Evolutionary conservation across 2,888 invertebrate genomes (phyloP), one percentile per base, ranked within the genome.

Genomic region (Drosophila pseudotakahashii): DNA sequence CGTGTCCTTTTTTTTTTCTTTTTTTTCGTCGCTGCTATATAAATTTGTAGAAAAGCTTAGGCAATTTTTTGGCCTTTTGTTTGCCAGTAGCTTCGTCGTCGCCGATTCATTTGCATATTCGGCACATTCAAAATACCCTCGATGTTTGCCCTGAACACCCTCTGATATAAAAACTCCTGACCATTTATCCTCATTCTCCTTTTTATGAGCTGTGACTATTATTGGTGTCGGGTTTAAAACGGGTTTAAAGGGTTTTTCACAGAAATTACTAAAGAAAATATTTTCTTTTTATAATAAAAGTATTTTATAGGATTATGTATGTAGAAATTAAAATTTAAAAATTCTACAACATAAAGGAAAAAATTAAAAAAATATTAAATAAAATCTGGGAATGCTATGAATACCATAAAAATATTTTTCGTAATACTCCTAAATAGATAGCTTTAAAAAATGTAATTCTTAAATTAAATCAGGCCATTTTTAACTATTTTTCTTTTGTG

Each of bases 1-100:
- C 39, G 47, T 11, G 50, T 37, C 36, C 41, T 44, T 44, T 37
- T 37, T 42, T 41, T 51, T 57, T 42, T 41, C 45, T 57, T 41
- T 10, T 26, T 26, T 30, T 30, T 30, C 26, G 51, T n/a, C 16
- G 37, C 62, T 37, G 52, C 76, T 70, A 70, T 73, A 81, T 79
- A 82, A 86, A 82, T 82, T 83, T 83, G 86, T 86, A 77, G 73
- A 86, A 86, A 74, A 78, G 86, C 82, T 86, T 80, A 82, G 86
- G 55, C 76, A 59, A 23, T 54, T 54, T 51, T 68, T 60, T 68
- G 26, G 52, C 50, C 62, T 41, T 42, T 58, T 48, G 39, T 42
- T 60, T 54, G 58, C 58, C 30, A 48, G 52, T 36, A 26, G 45
- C 58, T 47, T 42, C 58, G 45, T 66, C 75, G 77, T 72, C 54